Conservation (phyloP, 2,888 invertebrate species). For the Oligia latruncula region DNA sequence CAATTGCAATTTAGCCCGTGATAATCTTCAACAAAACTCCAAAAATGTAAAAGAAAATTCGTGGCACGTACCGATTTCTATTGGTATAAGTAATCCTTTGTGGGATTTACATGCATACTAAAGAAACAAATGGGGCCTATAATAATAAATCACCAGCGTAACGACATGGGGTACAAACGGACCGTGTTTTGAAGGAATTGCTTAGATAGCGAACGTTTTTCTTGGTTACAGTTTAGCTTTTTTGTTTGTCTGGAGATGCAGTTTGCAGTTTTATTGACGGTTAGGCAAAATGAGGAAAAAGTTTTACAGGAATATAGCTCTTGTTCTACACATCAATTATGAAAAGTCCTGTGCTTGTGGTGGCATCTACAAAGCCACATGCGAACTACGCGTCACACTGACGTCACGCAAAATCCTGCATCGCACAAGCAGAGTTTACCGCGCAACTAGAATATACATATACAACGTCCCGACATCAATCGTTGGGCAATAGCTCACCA, state of each 20-base stretch:
- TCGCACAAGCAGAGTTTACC: not conserved
- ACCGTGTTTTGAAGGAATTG: slow-evolving; percentile 74
- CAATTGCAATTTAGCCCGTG: no score
- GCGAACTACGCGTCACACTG: not conserved
- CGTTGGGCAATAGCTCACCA: not conserved
- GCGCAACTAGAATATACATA: not conserved
- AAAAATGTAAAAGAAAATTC: slow-evolving; percentile 59
- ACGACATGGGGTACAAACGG: slow-evolving; percentile 76
- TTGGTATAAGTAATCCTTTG: slow-evolving; percentile 70
- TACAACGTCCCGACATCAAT: not conserved
- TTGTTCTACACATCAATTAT: not conserved
- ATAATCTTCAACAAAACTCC: slow-evolving; percentile 28
- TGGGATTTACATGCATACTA: slow-evolving; percentile 70
- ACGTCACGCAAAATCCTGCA: not conserved
- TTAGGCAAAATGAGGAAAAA: not conserved
- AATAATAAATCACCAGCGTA: slow-evolving; percentile 77
- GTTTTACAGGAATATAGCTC: not conserved
- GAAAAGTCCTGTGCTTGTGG: not conserved
- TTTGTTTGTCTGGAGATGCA: slow-evolving; percentile 7
- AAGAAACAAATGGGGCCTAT: slow-evolving; percentile 75
- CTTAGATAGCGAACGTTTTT: slow-evolving; percentile 59
- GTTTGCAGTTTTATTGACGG: not conserved
- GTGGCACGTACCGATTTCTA: slow-evolving; percentile 66
- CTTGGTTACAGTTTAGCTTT: slow-evolving; percentile 28
- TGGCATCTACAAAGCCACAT: not conserved